Evolutionary conservation across 1,140 invertebrate genomes (phyloP), one percentile per base, ranked within the genome.

Genomic region (Copidosoma floridanum): DNA sequence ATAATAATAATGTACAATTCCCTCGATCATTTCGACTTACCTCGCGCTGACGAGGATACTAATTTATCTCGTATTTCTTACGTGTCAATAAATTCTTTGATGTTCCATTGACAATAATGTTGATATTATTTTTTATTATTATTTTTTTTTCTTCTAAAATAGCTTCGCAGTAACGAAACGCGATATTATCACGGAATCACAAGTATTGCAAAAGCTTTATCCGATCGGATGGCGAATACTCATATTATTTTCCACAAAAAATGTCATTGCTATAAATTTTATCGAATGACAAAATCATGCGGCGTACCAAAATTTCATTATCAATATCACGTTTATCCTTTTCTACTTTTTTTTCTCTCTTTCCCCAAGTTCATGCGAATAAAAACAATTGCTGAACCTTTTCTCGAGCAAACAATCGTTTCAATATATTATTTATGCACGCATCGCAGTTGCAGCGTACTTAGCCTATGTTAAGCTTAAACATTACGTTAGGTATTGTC

Each of bases 131-230:
- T n/a, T n/a, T n/a, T n/a, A n/a, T n/a, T n/a, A n/a, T n/a, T n/a
- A n/a, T n/a, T n/a, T n/a, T n/a, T n/a, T n/a, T n/a, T n/a, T n/a
- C n/a, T n/a, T n/a, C n/a, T n/a, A n/a, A n/a, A n/a, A n/a, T n/a
- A 59, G 50, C 21, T 59, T 53, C 50, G 8, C 21, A 59, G 16
- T 27, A 11, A 29, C 20, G 8, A 59, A 46, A 59, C 57, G 52
- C 50, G 21, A 24, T 26, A 44, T 58, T 50, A 41, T 3, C 48
- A 26, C 20, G 16, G 24, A 35, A 51, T 51, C 52, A 48, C 27
- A 52, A 35, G n/a, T 53, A 59, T 59, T 59, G 38, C 38, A 59
- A 46, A 11, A 53, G 12, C 53, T 53, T 12, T 35, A n/a, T n/a
- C 20, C 29, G 20, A 37, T 11, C n/a, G 41, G 4, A 43, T 43